A percentile compares a stretch with the other conserved stretches of the same genome.
These are phyloP conservation scores for Acrobasis repandana DNA, from an alignment of 2,888 invertebrate species.

Conservation along the genomic window DNA sequence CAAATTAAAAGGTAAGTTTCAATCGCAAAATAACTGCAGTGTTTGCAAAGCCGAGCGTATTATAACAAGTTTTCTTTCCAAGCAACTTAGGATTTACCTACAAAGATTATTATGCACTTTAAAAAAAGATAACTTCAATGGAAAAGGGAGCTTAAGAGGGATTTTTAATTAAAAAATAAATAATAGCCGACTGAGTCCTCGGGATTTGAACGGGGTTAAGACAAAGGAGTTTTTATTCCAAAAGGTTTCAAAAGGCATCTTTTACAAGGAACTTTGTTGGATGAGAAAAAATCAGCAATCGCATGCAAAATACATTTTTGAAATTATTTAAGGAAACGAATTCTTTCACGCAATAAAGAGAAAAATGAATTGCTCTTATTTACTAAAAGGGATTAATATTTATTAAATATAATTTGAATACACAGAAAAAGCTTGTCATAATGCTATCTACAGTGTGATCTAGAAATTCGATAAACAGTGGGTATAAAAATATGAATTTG, in stretches of 20 bases:
- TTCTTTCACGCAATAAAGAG: not conserved
- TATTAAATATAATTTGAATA: not conserved
- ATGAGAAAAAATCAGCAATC: slow-evolving; percentile 33
- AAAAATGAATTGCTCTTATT: slow-evolving; percentile 1
- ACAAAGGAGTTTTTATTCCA: slow-evolving; percentile 19
- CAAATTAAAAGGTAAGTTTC: not conserved
- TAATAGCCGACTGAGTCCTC: slow-evolving; percentile 3
- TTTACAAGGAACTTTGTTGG: slow-evolving; percentile 53
- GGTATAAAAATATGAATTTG: slow-evolving; percentile 21
- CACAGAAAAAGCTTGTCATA: not conserved
- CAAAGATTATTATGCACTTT: slow-evolving; percentile 19
- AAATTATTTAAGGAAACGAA: too few relatives aligned
- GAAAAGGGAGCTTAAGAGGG: slow-evolving; percentile 10
- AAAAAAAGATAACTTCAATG: slow-evolving; percentile 17
- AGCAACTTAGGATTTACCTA: slow-evolving; percentile 17
- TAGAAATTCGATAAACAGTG: not conserved
- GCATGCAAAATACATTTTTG: not conserved
- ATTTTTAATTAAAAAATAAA: slow-evolving; percentile 17
- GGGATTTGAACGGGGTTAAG: slow-evolving; percentile 11
- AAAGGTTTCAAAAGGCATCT: slow-evolving; percentile 49
- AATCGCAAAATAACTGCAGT: not conserved
- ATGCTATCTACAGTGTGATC: not conserved
- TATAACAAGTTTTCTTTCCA: slow-evolving; percentile 5
- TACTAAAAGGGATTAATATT: not conserved
- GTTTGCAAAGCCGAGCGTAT: not conserved